phyloP scores from a whole-genome alignment of 2,113 vertebrate genomes.

The Sminthopsis crassicaudata region DNA sequence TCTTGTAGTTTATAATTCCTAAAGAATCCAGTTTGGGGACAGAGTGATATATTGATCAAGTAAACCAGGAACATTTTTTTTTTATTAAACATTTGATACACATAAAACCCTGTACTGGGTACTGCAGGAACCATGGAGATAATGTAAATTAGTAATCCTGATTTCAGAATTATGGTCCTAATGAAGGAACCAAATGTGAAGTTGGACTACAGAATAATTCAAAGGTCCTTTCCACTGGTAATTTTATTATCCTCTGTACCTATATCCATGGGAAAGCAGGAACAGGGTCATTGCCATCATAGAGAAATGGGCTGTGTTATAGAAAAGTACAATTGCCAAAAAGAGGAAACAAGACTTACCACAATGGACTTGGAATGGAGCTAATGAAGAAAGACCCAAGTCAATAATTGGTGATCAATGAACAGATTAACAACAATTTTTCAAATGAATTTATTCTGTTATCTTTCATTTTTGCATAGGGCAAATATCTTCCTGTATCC shows the following conservation, averaged over 20 bases:
- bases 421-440: not conserved
- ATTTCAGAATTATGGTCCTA: not conserved
- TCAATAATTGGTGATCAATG: not conserved
- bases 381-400: not conserved
- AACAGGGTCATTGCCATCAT: not conserved
- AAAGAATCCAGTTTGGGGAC: slow-evolving; percentile 2
- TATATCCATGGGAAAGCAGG: not conserved
- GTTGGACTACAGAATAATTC: not conserved
- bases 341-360: not conserved
- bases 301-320: not conserved
- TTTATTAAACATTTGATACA: not conserved
- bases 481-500: not conserved
- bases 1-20: not conserved
- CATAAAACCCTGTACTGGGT: not conserved
- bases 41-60: slow-evolving; percentile 23
- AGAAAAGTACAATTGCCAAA: not conserved
- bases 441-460: not conserved
- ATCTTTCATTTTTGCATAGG: not conserved
- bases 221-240: not conserved
- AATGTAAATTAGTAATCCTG: not conserved
- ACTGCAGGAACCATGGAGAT: not conserved
- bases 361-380: not conserved
- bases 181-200: not conserved
- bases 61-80: not conserved
- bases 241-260: not conserved